Conservation (phyloP, 2,888 invertebrate genomes). For the Entomobrya proxima region DNA sequence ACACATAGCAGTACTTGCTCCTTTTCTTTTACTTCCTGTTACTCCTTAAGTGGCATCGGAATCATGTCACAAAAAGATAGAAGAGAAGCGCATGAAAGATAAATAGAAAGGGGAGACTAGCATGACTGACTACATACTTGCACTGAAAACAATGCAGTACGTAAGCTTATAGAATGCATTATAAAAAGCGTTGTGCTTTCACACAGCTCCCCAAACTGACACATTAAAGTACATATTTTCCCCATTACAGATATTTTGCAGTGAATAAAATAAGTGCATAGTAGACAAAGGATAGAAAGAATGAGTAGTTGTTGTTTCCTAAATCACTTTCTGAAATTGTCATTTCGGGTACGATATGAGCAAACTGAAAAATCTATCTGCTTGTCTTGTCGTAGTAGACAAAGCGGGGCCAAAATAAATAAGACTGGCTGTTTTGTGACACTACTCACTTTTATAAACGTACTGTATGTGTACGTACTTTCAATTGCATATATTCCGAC, state of each 20-base stretch:
- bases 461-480: no score
- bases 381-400: neutral
- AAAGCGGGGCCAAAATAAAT: neutral
- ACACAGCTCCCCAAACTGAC: neutral
- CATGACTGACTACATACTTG: neutral
- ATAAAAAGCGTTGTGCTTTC: no score
- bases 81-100: neutral
- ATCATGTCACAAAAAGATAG: neutral
- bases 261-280: neutral
- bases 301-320: constrained; percentile 12
- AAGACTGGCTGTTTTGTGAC: neutral
- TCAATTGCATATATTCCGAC: neutral
- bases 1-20: neutral
- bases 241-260: neutral
- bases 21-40: neutral
- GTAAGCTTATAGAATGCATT: no score
- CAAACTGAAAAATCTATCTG: no score
- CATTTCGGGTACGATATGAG: neutral
- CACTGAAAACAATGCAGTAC: neutral
- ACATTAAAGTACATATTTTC: neutral
- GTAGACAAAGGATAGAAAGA: no score
- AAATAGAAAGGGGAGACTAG: neutral
- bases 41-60: constrained; percentile 11
- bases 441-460: neutral
- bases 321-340: constrained; percentile 19